Percentiles rank a stretch among this genome's conserved stretches.
These are phyloP conservation scores for Polyommatus icarus DNA, from an alignment of 2,888 invertebrate genomes.

Conservation along the genomic window DNA sequence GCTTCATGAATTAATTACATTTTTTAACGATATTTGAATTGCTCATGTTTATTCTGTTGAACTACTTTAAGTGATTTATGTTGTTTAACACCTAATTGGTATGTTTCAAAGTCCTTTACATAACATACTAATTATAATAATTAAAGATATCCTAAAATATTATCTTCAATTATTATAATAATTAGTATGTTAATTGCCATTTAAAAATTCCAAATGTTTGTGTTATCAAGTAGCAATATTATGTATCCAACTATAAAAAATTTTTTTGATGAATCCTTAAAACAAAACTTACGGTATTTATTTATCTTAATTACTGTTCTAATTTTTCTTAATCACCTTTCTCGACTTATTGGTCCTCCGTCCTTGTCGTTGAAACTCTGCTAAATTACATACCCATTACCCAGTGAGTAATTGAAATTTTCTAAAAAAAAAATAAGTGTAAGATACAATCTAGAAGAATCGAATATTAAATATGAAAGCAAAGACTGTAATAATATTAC, in stretches of 20 bases:
- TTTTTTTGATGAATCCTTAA: background rate
- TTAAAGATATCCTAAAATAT: too few relatives aligned
- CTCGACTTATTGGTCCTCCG: background rate
- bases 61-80: background rate
- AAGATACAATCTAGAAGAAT: background rate
- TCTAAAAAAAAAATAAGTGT: background rate
- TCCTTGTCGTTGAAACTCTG: background rate
- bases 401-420: background rate
- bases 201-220: background rate
- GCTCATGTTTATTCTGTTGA: background rate
- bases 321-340: background rate
- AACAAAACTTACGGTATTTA: background rate
- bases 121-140: too few relatives aligned
- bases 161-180: background rate
- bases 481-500: background rate
- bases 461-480: background rate
- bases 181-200: background rate
- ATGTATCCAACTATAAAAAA: background rate
- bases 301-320: background rate
- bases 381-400: background rate
- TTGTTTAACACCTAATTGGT: background rate
- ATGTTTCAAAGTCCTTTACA: background rate
- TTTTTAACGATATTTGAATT: background rate
- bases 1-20: too few relatives aligned
- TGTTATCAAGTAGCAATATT: background rate